Evolutionary conservation across 2,797 vertebrate species (phyloP).

Genomic region (Macrochelys suwanniensis): DNA sequence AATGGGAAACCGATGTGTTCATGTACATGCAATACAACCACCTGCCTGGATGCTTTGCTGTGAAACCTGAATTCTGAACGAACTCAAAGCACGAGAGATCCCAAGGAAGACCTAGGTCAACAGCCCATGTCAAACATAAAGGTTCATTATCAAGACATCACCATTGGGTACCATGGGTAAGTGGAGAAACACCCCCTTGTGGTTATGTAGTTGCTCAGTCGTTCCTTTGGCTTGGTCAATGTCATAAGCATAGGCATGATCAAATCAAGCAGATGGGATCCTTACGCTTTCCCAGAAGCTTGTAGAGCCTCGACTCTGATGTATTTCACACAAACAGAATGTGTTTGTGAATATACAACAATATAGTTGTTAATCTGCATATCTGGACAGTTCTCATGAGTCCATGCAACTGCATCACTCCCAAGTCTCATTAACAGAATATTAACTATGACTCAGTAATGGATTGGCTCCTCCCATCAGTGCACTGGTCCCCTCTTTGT

Average conservation of each 20-base stretch:
- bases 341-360: not conserved
- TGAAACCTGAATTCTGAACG: accelerated
- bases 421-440: not conserved
- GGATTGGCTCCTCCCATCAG: not conserved
- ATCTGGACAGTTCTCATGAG: not conserved
- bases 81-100: accelerated
- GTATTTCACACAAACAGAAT: not conserved
- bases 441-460: not conserved
- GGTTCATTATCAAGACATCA: not conserved
- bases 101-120: not conserved
- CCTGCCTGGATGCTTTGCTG: slow-evolving; percentile 33
- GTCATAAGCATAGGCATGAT: accelerated
- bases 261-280: not conserved
- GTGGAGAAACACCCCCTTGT: not conserved
- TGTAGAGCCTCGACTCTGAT: not conserved
- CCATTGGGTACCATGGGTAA: accelerated
- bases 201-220: not conserved
- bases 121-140: accelerated
- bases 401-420: not conserved
- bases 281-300: not conserved
- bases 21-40: not conserved
- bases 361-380: not conserved
- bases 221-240: accelerated
- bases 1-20: too few species aligned
- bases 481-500: not conserved